Conservation (phyloP, 1,140 invertebrate species). For the Streblospio benedicti region DNA sequence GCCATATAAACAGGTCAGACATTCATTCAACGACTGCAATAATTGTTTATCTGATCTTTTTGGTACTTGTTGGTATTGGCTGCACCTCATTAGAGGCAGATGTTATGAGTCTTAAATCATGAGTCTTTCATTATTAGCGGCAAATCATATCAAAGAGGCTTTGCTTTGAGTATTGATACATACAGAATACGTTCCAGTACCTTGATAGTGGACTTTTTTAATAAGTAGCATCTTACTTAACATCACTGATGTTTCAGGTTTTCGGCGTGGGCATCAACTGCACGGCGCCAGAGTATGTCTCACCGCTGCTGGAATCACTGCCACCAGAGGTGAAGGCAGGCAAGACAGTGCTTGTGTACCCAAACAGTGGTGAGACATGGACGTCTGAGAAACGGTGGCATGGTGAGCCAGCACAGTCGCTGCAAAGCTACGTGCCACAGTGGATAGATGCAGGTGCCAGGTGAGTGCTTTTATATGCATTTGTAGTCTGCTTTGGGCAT, state of each 20-base stretch:
- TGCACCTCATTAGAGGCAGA: neutral
- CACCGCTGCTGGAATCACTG: constrained; percentile 49
- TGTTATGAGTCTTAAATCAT: neutral
- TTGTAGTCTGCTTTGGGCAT: too few relatives aligned
- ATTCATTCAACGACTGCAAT: neutral
- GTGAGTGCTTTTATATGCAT: too few relatives aligned
- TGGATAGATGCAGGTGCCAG: constrained; percentile 63
- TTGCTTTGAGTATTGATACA: too few relatives aligned
- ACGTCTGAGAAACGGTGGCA: constrained; percentile 44
- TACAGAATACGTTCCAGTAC: neutral
- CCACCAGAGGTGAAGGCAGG: constrained; percentile 45
- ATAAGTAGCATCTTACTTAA: neutral
- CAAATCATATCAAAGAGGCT: too few relatives aligned
- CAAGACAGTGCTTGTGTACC: constrained; percentile 57
- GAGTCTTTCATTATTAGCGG: too few relatives aligned
- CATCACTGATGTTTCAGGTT: constrained; percentile 52
- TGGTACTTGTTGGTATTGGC: neutral
- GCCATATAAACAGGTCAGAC: neutral
- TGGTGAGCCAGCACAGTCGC: constrained; percentile 45
- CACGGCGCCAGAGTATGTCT: constrained; percentile 56
- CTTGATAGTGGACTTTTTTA: neutral
- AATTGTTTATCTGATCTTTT: neutral
- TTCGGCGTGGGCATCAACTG: constrained; percentile 81
- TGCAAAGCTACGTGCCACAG: constrained; percentile 55
- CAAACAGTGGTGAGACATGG: constrained; percentile 62